Evolutionary conservation across 2,888 invertebrate species (phyloP).

Genomic region (Epirrita christyi): DNA sequence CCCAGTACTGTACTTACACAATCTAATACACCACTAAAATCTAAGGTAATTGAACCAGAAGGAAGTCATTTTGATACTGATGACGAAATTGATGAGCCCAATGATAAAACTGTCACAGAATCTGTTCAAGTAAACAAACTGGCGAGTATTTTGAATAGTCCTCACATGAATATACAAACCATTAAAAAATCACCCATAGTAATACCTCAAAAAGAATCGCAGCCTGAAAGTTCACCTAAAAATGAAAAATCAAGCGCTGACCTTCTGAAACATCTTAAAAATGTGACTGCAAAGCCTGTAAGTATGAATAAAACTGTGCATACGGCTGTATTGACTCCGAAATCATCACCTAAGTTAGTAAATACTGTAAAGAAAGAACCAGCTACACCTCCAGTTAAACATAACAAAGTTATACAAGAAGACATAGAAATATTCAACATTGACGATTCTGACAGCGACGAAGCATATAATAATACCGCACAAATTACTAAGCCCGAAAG

Average conservation of each 20-base stretch:
- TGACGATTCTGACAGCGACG: conserved; percentile 76
- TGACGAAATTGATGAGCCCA: conserved; percentile 37
- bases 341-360: conserved; percentile 32
- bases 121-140: conserved; percentile 16
- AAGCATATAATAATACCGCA: conserved; percentile 40
- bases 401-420: conserved; percentile 52
- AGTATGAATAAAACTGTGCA: conserved; percentile 31
- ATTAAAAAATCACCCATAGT: conserved; percentile 34
- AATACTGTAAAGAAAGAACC: conserved; percentile 38
- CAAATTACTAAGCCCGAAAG: conserved; percentile 31
- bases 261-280: conserved; percentile 61
- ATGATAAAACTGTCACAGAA: conserved; percentile 30
- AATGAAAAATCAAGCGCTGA: conserved; percentile 47
- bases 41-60: conserved; percentile 9
- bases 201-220: conserved; percentile 27
- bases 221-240: conserved; percentile 27
- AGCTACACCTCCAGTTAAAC: conserved; percentile 28
- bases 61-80: conserved; percentile 9
- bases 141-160: conserved; percentile 31
- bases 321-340: conserved; percentile 30
- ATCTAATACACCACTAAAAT: conserved; percentile 3
- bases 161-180: conserved; percentile 28
- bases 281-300: conserved; percentile 61
- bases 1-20: not conserved
- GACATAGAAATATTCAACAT: conserved; percentile 72